Evolutionary conservation across 2,113 vertebrate species (phyloP), one percentile per base, ranked within the genome.

Genomic region (Coryphaenoides rupestris): DNA sequence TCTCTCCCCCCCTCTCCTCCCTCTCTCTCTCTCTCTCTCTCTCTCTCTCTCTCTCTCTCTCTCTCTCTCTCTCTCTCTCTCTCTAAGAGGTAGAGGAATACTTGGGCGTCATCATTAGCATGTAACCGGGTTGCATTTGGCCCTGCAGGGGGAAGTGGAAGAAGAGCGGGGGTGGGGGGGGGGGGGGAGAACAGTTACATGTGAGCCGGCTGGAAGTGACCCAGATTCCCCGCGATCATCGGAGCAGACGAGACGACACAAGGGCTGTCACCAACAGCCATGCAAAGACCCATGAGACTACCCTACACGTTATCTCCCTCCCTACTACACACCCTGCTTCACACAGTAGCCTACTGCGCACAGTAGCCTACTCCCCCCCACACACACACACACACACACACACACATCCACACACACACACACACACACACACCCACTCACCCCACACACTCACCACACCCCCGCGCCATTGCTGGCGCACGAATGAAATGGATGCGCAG

Each of bases 141-240:
- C 81, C 87, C 73, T 55, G 74, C 77, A 62, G 67, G 58, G 74
- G 75, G 76, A 78, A 81, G n/a, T n/a, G 69, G 66, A 85, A 79
- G 68, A 75, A 83, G 70, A 40, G 28, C 10, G 10, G 57, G 72
- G 84, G 76, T n/a, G n/a, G n/a, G n/a, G n/a, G n/a, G n/a, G n/a
- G n/a, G n/a, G n/a, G n/a, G n/a, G n/a, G n/a, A n/a, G 74, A 78
- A 75, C 56, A 73, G 83, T 68, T 82, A 72, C 69, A 85, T 87
- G 81, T 63, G 79, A 89, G 84, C 84, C 76, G 79, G 85, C 87
- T 87, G 82, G 82, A 88, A 86, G 79, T 91, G 90, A 87, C 90
- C 90, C 89, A 91, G 87, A 87, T 91, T 90, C 86, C 84, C 79
- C 49, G 28, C 73, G 84, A 88, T 86, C 88, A 86, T 74, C 82